Percentiles rank a stretch among this genome's conserved stretches.
These are phyloP conservation scores for Strix aluco DNA, from an alignment of 2,113 vertebrate species.

Conservation along the genomic window DNA sequence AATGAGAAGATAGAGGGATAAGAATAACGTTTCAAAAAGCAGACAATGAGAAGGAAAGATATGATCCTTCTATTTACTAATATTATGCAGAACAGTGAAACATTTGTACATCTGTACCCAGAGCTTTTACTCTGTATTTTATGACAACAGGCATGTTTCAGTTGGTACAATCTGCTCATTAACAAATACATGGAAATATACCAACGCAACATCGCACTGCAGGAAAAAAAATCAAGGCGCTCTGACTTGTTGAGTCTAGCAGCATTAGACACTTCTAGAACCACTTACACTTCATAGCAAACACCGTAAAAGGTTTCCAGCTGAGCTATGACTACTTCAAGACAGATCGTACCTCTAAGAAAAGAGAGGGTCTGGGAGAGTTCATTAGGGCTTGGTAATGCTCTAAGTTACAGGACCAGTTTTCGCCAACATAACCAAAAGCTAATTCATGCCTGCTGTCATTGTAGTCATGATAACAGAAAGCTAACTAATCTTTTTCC, in stretches of 20 bases:
- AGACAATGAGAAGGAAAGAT: not conserved
- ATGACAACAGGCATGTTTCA: not conserved
- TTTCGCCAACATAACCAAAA: not conserved
- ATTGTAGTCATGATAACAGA: accelerated
- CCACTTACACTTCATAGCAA: not conserved
- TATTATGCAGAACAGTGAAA: not conserved
- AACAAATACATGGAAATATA: not conserved
- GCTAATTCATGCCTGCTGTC: not conserved
- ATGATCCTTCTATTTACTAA: not conserved
- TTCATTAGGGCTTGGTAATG: not conserved
- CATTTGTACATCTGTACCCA: not conserved
- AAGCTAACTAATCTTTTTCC: not conserved
- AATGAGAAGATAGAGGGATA: not conserved
- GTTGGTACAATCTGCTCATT: not conserved
- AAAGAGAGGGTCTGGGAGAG: not conserved
- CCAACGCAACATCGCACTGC: not conserved
- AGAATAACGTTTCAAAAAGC: not conserved
- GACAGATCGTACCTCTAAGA: not conserved
- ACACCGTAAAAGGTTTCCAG: not conserved
- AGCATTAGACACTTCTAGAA: not conserved
- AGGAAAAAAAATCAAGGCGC: not conserved
- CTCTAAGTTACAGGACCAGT: not conserved
- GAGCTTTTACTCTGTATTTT: not conserved
- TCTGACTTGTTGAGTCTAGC: not conserved
- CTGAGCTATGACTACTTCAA: not conserved